These are phyloP conservation scores for Drosophila paranaensis DNA, from an alignment of 2,888 invertebrate genomes.

Conservation along the genomic window DNA sequence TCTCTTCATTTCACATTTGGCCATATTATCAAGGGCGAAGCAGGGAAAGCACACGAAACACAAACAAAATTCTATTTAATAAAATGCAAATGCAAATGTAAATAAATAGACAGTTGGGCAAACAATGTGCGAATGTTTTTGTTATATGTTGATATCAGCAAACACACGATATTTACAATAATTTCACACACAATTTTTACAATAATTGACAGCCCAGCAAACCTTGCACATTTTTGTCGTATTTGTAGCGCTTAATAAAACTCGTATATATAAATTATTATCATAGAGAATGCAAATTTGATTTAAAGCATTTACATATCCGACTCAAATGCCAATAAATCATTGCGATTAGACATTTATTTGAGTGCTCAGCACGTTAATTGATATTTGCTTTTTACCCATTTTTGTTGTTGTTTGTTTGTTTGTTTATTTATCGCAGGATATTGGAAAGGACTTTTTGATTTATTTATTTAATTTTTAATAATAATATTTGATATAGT, in stretches of 20 bases:
- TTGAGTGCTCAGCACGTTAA: slow-evolving; percentile 12
- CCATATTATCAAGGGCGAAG: slow-evolving; percentile 27
- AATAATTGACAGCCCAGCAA: slow-evolving; percentile 37
- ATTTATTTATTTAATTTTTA: slow-evolving; percentile 6
- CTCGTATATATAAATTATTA: slow-evolving; percentile 24
- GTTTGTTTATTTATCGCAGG: neutral
- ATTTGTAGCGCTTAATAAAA: slow-evolving; percentile 44
- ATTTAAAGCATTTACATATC: slow-evolving; percentile 36
- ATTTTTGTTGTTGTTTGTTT: neutral
- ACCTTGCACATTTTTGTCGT: slow-evolving; percentile 12
- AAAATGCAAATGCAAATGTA: slow-evolving; percentile 49
- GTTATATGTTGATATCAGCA: slow-evolving; percentile 20
- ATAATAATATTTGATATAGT: neutral
- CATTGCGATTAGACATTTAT: slow-evolving; percentile 46
- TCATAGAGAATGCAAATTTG: slow-evolving; percentile 39
- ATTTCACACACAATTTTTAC: slow-evolving; percentile 32
- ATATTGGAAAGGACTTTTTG: neutral
- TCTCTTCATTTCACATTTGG: slow-evolving; percentile 78
- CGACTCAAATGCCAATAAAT: slow-evolving; percentile 35
- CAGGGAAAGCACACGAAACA: neutral
- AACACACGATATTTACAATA: slow-evolving; percentile 48
- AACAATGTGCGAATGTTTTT: slow-evolving; percentile 21
- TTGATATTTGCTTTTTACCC: slow-evolving; percentile 10
- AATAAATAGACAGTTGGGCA: slow-evolving; percentile 40
- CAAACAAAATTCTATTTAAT: slow-evolving; percentile 54